Conservation (phyloP, 1,140 invertebrate genomes). For the Drosophila kohkoa region DNA sequence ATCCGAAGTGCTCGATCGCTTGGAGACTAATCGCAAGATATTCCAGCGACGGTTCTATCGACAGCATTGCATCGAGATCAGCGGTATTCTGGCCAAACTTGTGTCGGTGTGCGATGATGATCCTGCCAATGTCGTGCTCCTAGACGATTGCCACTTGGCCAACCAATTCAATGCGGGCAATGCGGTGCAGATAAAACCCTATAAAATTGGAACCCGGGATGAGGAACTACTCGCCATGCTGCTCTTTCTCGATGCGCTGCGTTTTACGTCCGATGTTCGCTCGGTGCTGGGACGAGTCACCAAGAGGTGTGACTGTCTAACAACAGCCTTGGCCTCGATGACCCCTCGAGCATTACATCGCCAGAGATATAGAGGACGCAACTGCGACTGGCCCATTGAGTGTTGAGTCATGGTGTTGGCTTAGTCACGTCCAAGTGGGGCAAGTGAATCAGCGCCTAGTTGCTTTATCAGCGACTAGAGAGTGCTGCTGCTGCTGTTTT, state of each 20-base stretch:
- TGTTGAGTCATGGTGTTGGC: background rate
- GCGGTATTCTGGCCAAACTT: conserved; percentile 33
- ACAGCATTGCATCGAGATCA: conserved; percentile 40
- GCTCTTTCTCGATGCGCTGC: conserved; percentile 59
- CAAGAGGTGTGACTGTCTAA: conserved; percentile 4
- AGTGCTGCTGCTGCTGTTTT: conserved; percentile 35
- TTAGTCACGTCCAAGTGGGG: conserved; percentile 49
- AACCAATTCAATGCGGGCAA: conserved; percentile 58
- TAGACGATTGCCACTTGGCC: conserved; percentile 45
- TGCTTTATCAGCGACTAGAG: conserved; percentile 38
- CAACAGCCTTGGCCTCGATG: background rate
- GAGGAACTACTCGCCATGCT: conserved; percentile 40
- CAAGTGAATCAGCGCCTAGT: conserved; percentile 58
- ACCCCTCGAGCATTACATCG: background rate
- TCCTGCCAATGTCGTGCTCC: conserved; percentile 35
- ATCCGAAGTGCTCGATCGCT: conserved; percentile 34
- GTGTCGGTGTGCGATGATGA: conserved; percentile 24
- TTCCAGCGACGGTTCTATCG: conserved; percentile 40
- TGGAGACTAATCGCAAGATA: conserved; percentile 47
- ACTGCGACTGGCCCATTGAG: background rate
- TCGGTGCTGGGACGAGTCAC: conserved; percentile 37
- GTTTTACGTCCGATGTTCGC: conserved; percentile 59
- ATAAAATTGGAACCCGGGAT: conserved; percentile 23
- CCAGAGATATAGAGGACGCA: background rate
- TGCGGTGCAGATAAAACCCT: conserved; percentile 38